Evolutionary conservation across 2,797 vertebrate species (phyloP), one percentile per base, ranked within the genome.

Genomic region (Adrianichthys oophorus): DNA sequence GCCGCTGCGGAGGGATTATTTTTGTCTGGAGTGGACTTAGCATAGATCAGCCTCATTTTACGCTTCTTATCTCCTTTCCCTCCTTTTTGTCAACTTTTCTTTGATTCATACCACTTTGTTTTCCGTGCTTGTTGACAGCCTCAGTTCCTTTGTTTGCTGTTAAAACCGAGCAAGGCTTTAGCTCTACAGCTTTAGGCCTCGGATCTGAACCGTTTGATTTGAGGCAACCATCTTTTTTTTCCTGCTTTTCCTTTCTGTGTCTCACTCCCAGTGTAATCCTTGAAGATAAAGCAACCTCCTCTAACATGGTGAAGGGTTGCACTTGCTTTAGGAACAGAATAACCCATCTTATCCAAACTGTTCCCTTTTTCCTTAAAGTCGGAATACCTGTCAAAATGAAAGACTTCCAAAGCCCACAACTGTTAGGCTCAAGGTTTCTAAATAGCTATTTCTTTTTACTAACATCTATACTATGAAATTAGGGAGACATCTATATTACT

Each of bases 251-350:
- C 29, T 0, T 5, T 7, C 19, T n/a, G 13, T 15, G 47, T 17
- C 48, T 59, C 1, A 52, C 56, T 29, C 65, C 48, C 50, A 4
- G 70, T 85, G 82, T 89, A 89, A 89, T 89, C 85, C 84, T 80
- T 52, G 48, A 68, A 83, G 85, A 89, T 86, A 85, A 87, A 86
- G 74, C 72, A 71, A 73, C 79, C 78, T 84, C 71, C 77, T 71
- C 63, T 15, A 83, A 82, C 78, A 87, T 76, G 82, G 73, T 46
- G 50, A 70, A 88, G 85, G 87, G 80, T 72, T 78, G 75, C 84
- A 85, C 86, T 88, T 89, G 86, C 87, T 87, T 82, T 76, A 82
- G 85, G 74, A 84, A 89, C 84, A 76, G 80, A 78, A 80, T 79
- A 79, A 76, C 82, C 84, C 83, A 85, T 87, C 83, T 86, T 85